Conservation (phyloP, 1,140 invertebrate species). For the Lepidostoma basale region DNA sequence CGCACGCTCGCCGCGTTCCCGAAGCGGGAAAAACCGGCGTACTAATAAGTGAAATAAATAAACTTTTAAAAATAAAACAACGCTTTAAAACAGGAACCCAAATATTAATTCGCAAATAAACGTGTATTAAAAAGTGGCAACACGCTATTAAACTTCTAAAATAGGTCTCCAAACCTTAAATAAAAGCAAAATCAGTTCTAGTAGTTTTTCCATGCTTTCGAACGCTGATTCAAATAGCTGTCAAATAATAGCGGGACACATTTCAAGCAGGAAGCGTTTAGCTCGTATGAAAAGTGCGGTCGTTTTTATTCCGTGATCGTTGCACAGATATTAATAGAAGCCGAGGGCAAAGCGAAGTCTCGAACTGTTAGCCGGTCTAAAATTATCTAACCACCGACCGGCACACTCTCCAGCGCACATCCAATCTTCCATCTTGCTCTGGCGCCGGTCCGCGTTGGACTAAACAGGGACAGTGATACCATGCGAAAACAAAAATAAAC, state of each 20-base stretch:
- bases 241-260: background rate
- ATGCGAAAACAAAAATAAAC: constrained; percentile 30
- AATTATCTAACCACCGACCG: constrained; percentile 27
- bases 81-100: background rate
- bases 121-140: background rate
- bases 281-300: background rate
- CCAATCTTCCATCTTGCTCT: constrained; percentile 8
- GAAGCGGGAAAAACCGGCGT: constrained; percentile 3
- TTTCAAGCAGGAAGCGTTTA: background rate
- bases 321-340: background rate
- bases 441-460: background rate
- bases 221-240: no score
- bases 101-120: background rate
- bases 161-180: no score
- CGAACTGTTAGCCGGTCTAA: constrained; percentile 8
- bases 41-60: background rate
- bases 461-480: constrained; percentile 4
- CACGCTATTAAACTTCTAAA: background rate
- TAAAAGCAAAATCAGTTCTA: no score
- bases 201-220: no score
- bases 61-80: background rate
- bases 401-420: no score
- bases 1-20: background rate
- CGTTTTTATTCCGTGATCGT: constrained; percentile 10
- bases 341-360: background rate